Percentiles rank a stretch among this genome's conserved stretches.
Conservation (phyloP, 2,888 invertebrate species). For the Sepiola atlantica region DNA sequence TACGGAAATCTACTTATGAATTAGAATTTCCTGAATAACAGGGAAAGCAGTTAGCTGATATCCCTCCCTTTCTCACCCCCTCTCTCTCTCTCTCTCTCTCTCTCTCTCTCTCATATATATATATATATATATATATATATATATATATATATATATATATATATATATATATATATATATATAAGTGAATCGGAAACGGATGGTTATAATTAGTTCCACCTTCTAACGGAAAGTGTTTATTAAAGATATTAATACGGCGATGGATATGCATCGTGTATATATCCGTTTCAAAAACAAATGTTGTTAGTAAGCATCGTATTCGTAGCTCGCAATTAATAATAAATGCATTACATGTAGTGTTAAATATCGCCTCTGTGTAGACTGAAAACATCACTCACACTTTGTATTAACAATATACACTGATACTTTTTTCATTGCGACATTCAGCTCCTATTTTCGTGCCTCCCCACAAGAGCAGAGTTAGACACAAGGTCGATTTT, state of each 20-base stretch:
- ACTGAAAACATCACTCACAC: no score
- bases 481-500: no score
- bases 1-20: not conserved
- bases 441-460: no score
- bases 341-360: not conserved
- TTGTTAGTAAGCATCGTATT: not conserved
- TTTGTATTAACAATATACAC: no score
- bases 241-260: not conserved
- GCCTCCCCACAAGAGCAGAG: no score
- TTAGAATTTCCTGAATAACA: not conserved
- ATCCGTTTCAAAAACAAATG: not conserved
- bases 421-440: no score
- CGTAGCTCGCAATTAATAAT: not conserved
- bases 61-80: not conserved
- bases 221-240: not conserved
- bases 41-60: not conserved
- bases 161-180: not conserved
- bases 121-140: no score
- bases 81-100: no score
- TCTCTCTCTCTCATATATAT: no score
- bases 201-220: not conserved
- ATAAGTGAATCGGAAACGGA: not conserved
- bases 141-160: no score
- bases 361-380: not conserved
- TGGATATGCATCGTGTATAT: not conserved